Base-by-base conservation (phyloP, 2,888 invertebrate species). In the Endomychus coccineus region DNA sequence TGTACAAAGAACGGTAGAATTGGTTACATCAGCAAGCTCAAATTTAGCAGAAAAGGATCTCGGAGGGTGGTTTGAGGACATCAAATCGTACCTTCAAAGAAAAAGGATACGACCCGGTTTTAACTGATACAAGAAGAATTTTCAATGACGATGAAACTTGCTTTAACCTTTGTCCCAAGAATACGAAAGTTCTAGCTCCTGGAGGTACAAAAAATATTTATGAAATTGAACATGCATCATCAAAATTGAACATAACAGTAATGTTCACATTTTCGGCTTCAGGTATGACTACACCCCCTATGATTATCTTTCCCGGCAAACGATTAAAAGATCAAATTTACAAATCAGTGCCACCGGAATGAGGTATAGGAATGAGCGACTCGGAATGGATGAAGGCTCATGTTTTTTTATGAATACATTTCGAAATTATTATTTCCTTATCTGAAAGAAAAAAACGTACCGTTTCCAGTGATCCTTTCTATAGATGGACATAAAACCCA, bases 231-330 rank as follows among this genome's bases (percentile, higher is more conserved):
- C 52, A 58, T 16, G 50, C 54, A 10, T 46, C 43, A 14, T 44
- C 51, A 7, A 63, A 63, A 49, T 45, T 51, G 6, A 49, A 48
- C 7, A 42, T 62, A 13, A 61, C 61, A 9, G 62, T 60, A 0
- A 47, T 64, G 53, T 61, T 59, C 39, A 55, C 56, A 10, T 63
- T 62, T 51, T 44, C 52, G 3, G 61, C 62, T 3, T 31, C 49
- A 36, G 60, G 59, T 24, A 59, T 58, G 16, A 59, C 61, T 12
- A 55, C 53, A 3, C 61, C 61, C 15, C 60, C 60, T 10, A 53
- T 61, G 54, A 45, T 64, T 4, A 48, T 61, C 15, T 56, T 48
- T 39, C 55, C 55, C 0, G 51, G 55, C 32, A 44, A 54, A 41
- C 40, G 57, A 10, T 6, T 7, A 27, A 49, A 55, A 15, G 36